These are phyloP conservation scores for Macquaria australasica DNA, from an alignment of 2,113 vertebrate genomes.

Conservation along the genomic window DNA sequence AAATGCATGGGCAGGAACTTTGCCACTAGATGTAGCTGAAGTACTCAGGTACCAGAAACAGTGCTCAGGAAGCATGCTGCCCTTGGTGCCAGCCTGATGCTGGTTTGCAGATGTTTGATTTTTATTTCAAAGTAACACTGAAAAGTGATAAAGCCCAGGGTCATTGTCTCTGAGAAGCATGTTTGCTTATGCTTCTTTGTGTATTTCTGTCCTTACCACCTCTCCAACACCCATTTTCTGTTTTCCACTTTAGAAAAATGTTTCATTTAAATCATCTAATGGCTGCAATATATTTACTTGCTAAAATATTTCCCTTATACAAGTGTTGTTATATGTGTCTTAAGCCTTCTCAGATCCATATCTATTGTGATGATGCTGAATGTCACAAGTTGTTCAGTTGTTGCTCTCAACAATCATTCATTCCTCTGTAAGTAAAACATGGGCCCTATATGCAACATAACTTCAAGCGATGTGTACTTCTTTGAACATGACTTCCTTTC, in stretches of 20 bases:
- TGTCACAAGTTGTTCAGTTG: background rate
- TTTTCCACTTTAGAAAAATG: background rate
- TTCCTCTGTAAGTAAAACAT: background rate
- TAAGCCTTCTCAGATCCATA: background rate
- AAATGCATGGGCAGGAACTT: conserved; percentile 48
- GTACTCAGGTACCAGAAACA: conserved; percentile 74
- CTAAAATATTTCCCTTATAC: background rate
- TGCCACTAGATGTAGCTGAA: conserved; percentile 88
- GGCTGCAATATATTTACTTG: background rate
- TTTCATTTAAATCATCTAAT: background rate
- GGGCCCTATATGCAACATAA: conserved; percentile 28
- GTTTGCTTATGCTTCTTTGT: background rate
- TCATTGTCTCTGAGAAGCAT: conserved; percentile 12
- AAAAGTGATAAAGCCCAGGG: conserved; percentile 5
- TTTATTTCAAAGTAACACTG: conserved; percentile 30
- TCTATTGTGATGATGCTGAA: background rate
- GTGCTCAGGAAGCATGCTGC: background rate
- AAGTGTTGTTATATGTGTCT: background rate
- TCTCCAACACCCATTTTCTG: background rate
- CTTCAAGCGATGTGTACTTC: conserved; percentile 17
- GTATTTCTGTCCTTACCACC: background rate
- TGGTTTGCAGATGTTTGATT: conserved; percentile 12
- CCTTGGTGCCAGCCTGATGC: conserved; percentile 28
- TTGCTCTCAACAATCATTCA: background rate
- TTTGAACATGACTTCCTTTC: conserved; percentile 17